phyloP scores from a whole-genome alignment of 2,797 vertebrate genomes.

The Fistularia tabacaria region DNA sequence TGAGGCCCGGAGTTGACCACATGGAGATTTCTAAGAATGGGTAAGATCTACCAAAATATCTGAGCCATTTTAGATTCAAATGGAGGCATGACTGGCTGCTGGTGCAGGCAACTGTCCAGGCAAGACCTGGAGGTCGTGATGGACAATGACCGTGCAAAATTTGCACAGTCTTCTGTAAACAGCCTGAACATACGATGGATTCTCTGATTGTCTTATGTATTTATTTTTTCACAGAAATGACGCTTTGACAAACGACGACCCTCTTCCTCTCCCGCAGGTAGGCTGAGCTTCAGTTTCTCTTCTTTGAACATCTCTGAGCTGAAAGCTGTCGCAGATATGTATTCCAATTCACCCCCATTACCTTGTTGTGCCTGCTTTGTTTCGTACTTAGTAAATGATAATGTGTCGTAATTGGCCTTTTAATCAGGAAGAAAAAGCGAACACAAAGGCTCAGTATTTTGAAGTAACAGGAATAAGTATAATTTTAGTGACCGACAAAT shows the following conservation, averaged over 20 bases:
- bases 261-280: slow-evolving; percentile 43
- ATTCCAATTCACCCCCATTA: no score
- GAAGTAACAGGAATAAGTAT: no score
- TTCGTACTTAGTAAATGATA: no score
- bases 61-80: not conserved
- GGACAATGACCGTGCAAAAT: not conserved
- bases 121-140: no score
- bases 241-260: slow-evolving; percentile 30
- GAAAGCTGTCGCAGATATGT: no score
- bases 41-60: slow-evolving; percentile 59
- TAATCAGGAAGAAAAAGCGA: no score
- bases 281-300: slow-evolving; percentile 1
- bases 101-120: not conserved
- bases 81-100: not conserved
- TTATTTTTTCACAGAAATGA: slow-evolving; percentile 48
- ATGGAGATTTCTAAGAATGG: slow-evolving; percentile 75
- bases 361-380: no score
- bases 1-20: slow-evolving; percentile 60
- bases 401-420: no score
- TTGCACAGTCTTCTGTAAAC: slow-evolving; percentile 7
- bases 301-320: not conserved
- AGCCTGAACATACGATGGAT: slow-evolving; percentile 5
- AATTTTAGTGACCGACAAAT: no score
- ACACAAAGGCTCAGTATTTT: no score
- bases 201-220: slow-evolving; percentile 12